Conservation (phyloP, 2,113 vertebrate genomes). For the Heterocephalus glaber region DNA sequence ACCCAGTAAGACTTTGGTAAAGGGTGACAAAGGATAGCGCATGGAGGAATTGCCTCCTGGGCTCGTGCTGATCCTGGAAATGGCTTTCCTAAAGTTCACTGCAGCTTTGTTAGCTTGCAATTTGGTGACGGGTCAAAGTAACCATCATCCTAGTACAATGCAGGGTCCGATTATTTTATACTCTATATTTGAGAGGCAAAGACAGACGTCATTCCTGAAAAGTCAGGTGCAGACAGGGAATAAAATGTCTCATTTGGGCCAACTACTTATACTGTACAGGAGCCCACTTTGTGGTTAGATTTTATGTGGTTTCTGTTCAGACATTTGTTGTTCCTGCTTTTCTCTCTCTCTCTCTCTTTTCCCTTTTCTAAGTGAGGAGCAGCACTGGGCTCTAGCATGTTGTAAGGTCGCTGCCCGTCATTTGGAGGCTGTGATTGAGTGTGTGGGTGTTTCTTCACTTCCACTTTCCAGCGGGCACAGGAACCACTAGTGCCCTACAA, state of each 20-base stretch:
- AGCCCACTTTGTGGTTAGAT: neutral
- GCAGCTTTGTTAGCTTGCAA: neutral
- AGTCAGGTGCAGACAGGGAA: neutral
- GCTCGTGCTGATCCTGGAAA: rapidly evolving
- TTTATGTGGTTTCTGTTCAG: neutral
- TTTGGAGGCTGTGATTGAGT: neutral
- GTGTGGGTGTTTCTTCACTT: neutral
- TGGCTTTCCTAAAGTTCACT: rapidly evolving
- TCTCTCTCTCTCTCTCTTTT: neutral
- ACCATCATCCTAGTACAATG: neutral
- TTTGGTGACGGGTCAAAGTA: neutral
- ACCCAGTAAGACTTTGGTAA: rapidly evolving
- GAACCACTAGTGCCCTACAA: neutral
- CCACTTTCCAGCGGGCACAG: neutral
- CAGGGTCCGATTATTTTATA: neutral
- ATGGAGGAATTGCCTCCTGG: rapidly evolving
- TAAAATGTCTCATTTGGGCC: neutral
- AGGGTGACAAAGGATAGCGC: neutral
- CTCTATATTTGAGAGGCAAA: neutral
- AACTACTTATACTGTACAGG: neutral
- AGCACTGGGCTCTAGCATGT: neutral
- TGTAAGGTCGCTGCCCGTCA: rapidly evolving
- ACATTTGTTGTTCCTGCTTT: neutral
- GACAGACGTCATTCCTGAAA: neutral
- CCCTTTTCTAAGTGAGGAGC: neutral